Base-by-base conservation (phyloP, 1,140 invertebrate genomes). In the Belonocnema kinseyi region DNA sequence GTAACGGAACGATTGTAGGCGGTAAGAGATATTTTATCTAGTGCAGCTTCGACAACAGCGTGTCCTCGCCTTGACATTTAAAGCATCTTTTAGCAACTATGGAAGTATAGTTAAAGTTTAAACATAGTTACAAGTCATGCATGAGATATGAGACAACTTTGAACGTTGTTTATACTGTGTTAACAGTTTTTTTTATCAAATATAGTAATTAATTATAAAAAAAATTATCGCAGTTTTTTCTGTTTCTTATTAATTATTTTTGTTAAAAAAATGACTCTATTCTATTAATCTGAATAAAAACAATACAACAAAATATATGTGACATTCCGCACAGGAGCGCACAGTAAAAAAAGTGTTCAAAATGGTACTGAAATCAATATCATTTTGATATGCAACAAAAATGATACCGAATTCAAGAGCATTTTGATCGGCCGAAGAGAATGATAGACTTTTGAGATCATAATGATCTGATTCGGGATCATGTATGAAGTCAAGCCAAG, bases 21-120 rank as follows among this genome's bases (percentile, higher is more conserved):
- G 61, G 61, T n/a, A 40, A 14, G 33, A 66, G 58, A 14, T 66
- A 66, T 66, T 66, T 26, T 66, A 66, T 14, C 26, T 33, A 3
- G 61, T n/a, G 26, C 7, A 66, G 33, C 61, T 66, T 66, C 40
- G 61, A 66, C 61, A 66, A 26, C 76, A 66, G 58, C 77, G 79
- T 79, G 79, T 85, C 58, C 78, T 80, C 78, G 85, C 86, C 86
- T 87, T 87, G 86, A 87, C 86, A 87, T 87, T 87, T 86, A 86
- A 81, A 66, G 54, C 80, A 84, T 86, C 85, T 86, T 86, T 80
- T 78, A 79, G 77, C 74, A 77, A 77, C 76, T 77, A 83, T 73
- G 61, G 84, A 82, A 83, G 61, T 66, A 66, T 66, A 14, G 14
- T 46, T 66, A 40, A 66, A 66, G 26, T 66, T 66, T 66, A 40